Base-by-base conservation (phyloP, 2,888 invertebrate genomes). In the Cerastis leucographa region DNA sequence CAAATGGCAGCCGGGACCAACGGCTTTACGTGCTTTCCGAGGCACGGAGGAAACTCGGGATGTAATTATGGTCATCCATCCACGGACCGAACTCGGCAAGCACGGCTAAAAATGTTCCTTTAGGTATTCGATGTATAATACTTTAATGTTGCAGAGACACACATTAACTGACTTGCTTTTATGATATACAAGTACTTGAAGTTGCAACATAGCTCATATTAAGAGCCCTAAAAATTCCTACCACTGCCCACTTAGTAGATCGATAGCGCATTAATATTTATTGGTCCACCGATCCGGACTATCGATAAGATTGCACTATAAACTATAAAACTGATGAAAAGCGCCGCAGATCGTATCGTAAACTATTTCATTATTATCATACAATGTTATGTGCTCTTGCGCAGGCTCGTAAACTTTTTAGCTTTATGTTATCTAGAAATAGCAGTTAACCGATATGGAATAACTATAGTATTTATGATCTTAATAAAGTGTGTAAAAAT, bases 281-380 rank as follows among this genome's bases (percentile, higher is more conserved):
- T 80, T 80, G 74, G 44, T 19, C 54, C 56, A 35, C 17, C 54
- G 68, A 65, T 74, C 72, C 76, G 8, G 42, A 46, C 40, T 51
- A 54, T 70, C 64, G 75, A 73, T 78, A 82, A 71, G 35, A 81
- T 74, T 62, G 71, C 71, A 85, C 84, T 85, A 70, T 66, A 49
- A 42, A 44, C 68, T 49, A 88, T 90, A 86, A 80, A 80, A 83
- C 81, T 88, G 84, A 90, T 85, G 83, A 86, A 84, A 80, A 65
- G 68, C 73, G 73, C 74, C 81, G 85, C 80, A 66, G 66, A 79
- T 78, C 61, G 62, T 82, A 80, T 81, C 77, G 72, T 81, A 84
- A 89, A 85, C 78, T 81, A 80, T 85, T 78, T 78, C 85, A 88
- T 88, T 86, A 87, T 88, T 87, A 85, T 81, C 78, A 79, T 77